These are phyloP conservation scores for Scaptodrosophila latifasciaeformis DNA, from an alignment of 2,888 invertebrate genomes.

Conservation along the genomic window DNA sequence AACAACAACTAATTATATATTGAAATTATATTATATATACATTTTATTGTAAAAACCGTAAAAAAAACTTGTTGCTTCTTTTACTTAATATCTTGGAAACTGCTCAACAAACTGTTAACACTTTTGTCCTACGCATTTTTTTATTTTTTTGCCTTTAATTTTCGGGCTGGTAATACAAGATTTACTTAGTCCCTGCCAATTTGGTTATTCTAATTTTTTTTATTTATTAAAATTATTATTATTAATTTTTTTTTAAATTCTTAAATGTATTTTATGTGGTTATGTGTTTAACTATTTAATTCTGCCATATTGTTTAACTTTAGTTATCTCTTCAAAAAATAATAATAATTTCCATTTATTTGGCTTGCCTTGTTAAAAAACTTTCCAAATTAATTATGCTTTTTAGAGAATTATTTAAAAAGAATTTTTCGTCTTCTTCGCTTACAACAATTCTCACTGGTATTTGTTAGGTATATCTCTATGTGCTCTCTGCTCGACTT, in stretches of 20 bases:
- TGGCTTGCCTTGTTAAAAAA: neutral
- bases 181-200: too few species aligned
- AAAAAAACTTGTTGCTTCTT: constrained; percentile 60
- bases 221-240: too few species aligned
- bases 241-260: too few species aligned
- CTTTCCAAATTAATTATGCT: neutral
- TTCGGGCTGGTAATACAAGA: too few species aligned
- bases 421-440: neutral
- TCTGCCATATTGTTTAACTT: too few species aligned
- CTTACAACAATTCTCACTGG: neutral
- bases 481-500: constrained; percentile 38
- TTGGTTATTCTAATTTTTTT: too few species aligned
- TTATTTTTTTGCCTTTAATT: constrained; percentile 4
- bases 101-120: constrained; percentile 46
- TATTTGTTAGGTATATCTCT: constrained; percentile 9
- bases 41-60: constrained; percentile 69
- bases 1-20: constrained; percentile 32
- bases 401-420: neutral
- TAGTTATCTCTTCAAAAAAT: too few species aligned
- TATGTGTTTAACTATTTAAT: too few species aligned
- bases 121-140: constrained; percentile 36
- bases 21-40: constrained; percentile 68
- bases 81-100: constrained; percentile 54
- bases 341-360: neutral
- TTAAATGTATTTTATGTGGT: too few species aligned